Conservation (phyloP, 2,888 invertebrate species). For the Lasioglossum malachurum region DNA sequence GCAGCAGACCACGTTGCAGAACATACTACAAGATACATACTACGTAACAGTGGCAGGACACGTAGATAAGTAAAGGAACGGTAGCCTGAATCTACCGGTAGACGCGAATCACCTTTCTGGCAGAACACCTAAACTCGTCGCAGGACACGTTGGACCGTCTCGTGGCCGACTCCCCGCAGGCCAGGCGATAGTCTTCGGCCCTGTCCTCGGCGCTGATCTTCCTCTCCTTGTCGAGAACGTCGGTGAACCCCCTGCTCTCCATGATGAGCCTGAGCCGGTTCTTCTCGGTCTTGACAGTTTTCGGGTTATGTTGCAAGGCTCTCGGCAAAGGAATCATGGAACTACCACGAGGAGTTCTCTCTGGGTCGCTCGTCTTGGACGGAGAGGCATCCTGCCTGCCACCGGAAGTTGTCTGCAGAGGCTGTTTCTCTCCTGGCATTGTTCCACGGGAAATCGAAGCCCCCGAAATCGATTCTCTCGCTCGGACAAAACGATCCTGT, state of each 20-base stretch:
- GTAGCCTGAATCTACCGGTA: no score
- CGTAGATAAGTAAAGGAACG: no score
- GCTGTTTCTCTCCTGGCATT: conserved; percentile 16
- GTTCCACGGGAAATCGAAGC: background rate
- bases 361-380: conserved; percentile 37
- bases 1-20: background rate
- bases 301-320: conserved; percentile 66
- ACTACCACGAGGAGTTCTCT: conserved; percentile 26
- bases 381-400: conserved; percentile 14
- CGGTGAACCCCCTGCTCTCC: conserved; percentile 65
- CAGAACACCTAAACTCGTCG: conserved; percentile 44
- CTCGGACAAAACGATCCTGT: background rate
- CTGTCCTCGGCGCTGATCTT: conserved; percentile 60
- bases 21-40: background rate
- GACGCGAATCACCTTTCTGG: conserved; percentile 49
- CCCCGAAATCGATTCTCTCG: background rate
- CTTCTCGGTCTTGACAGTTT: conserved; percentile 81
- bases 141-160: conserved; percentile 46
- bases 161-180: conserved; percentile 15
- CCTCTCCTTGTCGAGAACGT: conserved; percentile 71
- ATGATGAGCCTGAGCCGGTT: conserved; percentile 80
- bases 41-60: background rate
- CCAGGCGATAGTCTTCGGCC: conserved; percentile 40
- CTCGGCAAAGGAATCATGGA: conserved; percentile 77
- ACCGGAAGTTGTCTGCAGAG: conserved; percentile 31